Percentiles rank a stretch among this genome's conserved stretches.
Conservation (phyloP, 2,113 vertebrate species). For the Equus przewalskii region DNA sequence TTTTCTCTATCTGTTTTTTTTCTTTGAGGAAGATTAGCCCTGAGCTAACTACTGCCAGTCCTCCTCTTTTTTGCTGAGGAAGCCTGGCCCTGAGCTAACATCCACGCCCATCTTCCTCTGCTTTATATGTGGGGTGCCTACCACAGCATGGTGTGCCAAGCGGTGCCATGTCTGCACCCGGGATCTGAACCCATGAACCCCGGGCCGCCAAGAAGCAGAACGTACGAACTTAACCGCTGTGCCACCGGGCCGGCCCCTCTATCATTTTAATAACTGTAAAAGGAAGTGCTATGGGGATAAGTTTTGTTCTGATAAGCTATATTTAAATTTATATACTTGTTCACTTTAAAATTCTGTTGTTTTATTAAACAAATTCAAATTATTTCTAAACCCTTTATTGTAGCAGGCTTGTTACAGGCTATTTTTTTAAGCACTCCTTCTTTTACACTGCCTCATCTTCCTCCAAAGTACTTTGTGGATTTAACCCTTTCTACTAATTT, state of each 20-base stretch:
- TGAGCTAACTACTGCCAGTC: no score
- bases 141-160: no score
- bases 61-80: no score
- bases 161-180: no score
- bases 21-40: no score
- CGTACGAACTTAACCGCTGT: no score
- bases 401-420: slow-evolving; percentile 15
- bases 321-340: slow-evolving; percentile 19
- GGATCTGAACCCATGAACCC: no score
- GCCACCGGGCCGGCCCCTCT: neutral
- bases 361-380: neutral
- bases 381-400: slow-evolving; percentile 2
- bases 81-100: no score
- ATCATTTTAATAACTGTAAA: neutral
- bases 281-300: neutral
- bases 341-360: slow-evolving; percentile 16
- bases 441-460: neutral
- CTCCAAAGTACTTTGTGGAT: neutral
- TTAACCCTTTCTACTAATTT: neutral
- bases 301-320: slow-evolving; percentile 38
- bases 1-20: neutral
- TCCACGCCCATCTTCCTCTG: no score
- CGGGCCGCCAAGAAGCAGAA: no score
- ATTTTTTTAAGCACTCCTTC: neutral
- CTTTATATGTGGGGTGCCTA: no score